Percentiles rank a stretch among this genome's conserved stretches.
Evolutionary conservation across 2,797 vertebrate genomes (phyloP).

Genomic region (Chrysocyon brachyurus): DNA sequence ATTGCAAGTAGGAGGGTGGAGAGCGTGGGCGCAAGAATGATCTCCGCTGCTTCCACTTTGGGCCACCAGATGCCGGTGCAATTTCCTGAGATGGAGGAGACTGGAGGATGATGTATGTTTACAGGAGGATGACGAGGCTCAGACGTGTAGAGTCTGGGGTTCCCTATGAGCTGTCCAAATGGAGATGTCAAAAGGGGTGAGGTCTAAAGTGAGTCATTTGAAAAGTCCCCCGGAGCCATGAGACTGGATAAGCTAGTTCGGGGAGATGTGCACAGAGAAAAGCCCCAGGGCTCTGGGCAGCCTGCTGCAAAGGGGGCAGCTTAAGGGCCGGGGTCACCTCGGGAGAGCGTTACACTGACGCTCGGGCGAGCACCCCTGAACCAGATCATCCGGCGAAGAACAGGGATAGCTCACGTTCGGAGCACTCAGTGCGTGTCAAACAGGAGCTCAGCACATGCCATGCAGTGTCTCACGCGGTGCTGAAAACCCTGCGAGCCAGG

Average conservation of each 20-base stretch:
- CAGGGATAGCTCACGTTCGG: neutral
- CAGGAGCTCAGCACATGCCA: neutral
- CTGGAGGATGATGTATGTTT: neutral
- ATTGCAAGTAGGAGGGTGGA: neutral
- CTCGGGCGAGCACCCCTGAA: neutral
- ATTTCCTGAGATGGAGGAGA: neutral
- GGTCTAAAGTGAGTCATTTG: neutral
- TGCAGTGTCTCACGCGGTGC: neutral
- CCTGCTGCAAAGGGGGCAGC: neutral
- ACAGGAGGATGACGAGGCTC: neutral
- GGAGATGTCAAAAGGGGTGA: neutral
- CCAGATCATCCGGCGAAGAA: too few species aligned
- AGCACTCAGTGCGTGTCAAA: fast-evolving
- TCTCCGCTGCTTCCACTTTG: neutral
- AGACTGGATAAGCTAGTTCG: neutral
- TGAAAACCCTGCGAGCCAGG: neutral
- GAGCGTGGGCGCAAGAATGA: neutral
- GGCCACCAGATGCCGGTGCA: neutral
- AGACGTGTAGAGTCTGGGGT: neutral
- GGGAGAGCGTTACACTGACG: neutral
- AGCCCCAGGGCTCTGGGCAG: neutral
- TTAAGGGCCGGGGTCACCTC: neutral
- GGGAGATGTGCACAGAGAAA: neutral
- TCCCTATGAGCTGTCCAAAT: neutral
- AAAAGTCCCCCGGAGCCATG: neutral